Conservation (phyloP, 1,140 invertebrate species). For the Manduca sexta region DNA sequence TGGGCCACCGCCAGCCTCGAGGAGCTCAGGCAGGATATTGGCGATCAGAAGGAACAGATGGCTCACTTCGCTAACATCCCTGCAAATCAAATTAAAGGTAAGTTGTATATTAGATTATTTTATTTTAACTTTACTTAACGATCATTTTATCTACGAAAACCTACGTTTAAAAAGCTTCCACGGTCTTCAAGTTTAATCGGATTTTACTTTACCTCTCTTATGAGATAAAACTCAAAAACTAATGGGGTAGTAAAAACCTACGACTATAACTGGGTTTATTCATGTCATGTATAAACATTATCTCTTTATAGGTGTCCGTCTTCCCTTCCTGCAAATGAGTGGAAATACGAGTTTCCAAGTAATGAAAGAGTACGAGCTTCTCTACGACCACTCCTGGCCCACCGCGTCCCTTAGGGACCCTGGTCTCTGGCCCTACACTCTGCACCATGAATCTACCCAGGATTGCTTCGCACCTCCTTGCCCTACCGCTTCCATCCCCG, state of each 20-base stretch:
- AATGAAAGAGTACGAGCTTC: conserved; percentile 61
- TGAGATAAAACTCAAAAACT: no score
- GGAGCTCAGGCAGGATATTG: conserved; percentile 73
- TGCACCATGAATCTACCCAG: conserved; percentile 77
- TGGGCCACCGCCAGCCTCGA: conserved; percentile 67
- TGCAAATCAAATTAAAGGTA: conserved; percentile 60
- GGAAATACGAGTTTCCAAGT: conserved; percentile 76
- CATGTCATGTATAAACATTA: no score
- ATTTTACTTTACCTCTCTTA: no score
- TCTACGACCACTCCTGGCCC: conserved; percentile 79
- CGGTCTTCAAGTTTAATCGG: no score
- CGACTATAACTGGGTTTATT: background rate
- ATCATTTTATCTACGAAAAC: no score
- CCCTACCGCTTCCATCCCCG: conserved; percentile 76
- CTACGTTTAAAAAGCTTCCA: no score
- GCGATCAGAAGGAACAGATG: conserved; percentile 72
- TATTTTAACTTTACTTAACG: no score
- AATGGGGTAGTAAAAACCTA: no score
- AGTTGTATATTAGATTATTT: no score
- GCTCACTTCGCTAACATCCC: conserved; percentile 75
- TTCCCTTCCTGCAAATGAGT: conserved; percentile 80
- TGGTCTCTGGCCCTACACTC: conserved; percentile 82
- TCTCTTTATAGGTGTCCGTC: conserved; percentile 78
- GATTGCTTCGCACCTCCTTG: conserved; percentile 79
- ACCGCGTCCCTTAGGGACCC: conserved; percentile 72